Base-by-base conservation (phyloP, 2,888 invertebrate genomes). In the Dysmachus trigonus region DNA sequence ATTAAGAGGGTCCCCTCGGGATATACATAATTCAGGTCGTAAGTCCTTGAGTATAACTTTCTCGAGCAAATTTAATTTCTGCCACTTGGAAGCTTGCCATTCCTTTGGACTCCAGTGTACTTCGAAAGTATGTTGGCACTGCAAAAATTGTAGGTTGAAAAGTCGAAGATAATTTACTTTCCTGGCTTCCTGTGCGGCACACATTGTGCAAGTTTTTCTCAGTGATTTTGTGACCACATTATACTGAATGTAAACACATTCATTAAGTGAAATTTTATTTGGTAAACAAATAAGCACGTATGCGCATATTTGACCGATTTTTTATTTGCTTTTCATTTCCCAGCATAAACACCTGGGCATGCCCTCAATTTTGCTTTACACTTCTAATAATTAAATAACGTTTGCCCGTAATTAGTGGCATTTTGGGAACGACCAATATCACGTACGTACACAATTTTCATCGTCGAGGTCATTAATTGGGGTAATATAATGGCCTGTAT, bases 31-130 rank as follows among this genome's bases (percentile, higher is more conserved):
- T 73, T 73, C 73, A 73, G 73, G 73, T 31, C 73, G 31, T 31
- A 31, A 33, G 73, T 30, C 73, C 73, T 73, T 73, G 73, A 73
- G 73, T 33, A 73, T 33, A 33, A 33, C 73, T 73, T 73, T 31
- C 73, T n/a, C 13, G 18, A 73, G 73, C 15, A 73, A 73, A 73
- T 73, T 73, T 73, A 73, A 73, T 73, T 73, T 73, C 73, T 73
- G 62, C 62, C 62, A 62, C 27, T 62, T 62, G 62, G 62, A 62
- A 62, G 62, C 62, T 62, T 62, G 62, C 10, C 27, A 62, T 62
- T 62, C 62, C 27, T 62, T 62, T 7, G 27, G 62, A 22, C 18
- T n/a, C 18, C 10, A 62, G 62, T 18, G 62, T 62, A 62, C 62
- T 62, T 62, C 62, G 27, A 62, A 62, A 62, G 62, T 62, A 62